Percentiles rank a stretch among this genome's conserved stretches.
phyloP scores from a whole-genome alignment of 1,140 invertebrate species.

The Ylistrum balloti region DNA sequence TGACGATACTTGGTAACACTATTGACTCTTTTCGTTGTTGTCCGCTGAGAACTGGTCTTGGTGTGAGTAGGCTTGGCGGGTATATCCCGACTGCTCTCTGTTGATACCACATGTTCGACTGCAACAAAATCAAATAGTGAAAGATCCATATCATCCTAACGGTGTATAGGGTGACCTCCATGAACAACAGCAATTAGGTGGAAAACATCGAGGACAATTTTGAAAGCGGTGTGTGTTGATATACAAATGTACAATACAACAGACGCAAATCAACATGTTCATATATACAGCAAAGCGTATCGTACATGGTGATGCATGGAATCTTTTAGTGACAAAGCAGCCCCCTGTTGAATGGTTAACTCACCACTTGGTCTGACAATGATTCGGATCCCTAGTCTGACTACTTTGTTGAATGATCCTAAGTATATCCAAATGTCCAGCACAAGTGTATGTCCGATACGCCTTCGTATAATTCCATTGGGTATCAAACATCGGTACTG shows the following conservation, averaged over 20 bases:
- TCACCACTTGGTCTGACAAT: background rate
- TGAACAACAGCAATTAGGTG: no score
- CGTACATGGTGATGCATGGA: no score
- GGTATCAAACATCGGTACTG: background rate
- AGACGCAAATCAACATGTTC: no score
- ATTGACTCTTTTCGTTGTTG: background rate
- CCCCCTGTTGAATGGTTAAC: background rate
- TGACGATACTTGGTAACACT: background rate
- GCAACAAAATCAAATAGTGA: background rate
- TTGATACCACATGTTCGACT: background rate
- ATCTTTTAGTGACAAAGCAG: no score
- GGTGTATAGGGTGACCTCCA: no score
- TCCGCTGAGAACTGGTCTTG: background rate
- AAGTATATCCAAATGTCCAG: background rate
- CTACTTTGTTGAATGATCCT: background rate
- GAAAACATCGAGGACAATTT: no score
- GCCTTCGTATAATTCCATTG: background rate
- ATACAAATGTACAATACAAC: no score
- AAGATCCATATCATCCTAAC: no score
- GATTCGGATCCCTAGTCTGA: background rate
- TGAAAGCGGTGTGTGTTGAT: no score
- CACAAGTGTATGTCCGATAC: background rate
- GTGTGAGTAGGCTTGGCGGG: background rate
- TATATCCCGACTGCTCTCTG: background rate
- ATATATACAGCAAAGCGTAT: no score